phyloP scores from a whole-genome alignment of 2,113 vertebrate genomes.

The Cynoglossus semilaevis region DNA sequence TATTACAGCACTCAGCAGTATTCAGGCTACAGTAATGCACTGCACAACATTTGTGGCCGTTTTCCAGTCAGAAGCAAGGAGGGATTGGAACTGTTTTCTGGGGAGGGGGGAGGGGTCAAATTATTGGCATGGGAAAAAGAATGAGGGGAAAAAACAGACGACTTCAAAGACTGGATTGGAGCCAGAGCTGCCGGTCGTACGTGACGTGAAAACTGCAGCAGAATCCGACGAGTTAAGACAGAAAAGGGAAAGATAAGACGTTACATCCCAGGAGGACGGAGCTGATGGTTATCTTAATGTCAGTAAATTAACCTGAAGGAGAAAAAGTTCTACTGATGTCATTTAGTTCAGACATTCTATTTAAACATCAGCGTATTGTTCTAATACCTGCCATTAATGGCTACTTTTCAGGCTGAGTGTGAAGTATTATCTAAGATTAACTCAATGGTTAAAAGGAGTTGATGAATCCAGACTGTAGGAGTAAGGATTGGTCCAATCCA shows the following conservation, averaged over 20 bases:
- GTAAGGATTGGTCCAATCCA: too few relatives aligned
- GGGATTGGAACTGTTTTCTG: slow-evolving; percentile 54
- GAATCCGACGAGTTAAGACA: slow-evolving; percentile 49
- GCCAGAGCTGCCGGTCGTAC: slow-evolving; percentile 53
- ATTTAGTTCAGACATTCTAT: too few relatives aligned
- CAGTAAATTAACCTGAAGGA: slow-evolving; percentile 16
- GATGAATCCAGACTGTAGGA: too few relatives aligned
- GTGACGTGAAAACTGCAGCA: slow-evolving; percentile 57
- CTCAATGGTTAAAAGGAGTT: too few relatives aligned
- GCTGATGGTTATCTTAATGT: slow-evolving; percentile 41
- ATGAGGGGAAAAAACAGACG: slow-evolving; percentile 44
- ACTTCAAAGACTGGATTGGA: slow-evolving; percentile 65
- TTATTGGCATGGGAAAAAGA: slow-evolving; percentile 45
- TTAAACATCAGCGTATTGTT: too few relatives aligned
- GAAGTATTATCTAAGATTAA: too few relatives aligned
- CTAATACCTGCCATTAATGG: too few relatives aligned
- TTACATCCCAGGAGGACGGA: slow-evolving; percentile 43
- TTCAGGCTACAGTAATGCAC: slow-evolving; percentile 17
- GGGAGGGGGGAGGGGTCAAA: slow-evolving; percentile 25
- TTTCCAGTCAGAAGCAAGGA: slow-evolving; percentile 47
- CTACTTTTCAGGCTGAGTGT: too few relatives aligned
- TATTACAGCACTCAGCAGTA: slow-evolving; percentile 42
- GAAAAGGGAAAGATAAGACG: slow-evolving; percentile 51
- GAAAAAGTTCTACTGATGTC: slow-evolving; percentile 6
- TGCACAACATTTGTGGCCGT: slow-evolving; percentile 49